Base-by-base conservation (phyloP, 1,140 invertebrate genomes). In the Cepaea nemoralis region DNA sequence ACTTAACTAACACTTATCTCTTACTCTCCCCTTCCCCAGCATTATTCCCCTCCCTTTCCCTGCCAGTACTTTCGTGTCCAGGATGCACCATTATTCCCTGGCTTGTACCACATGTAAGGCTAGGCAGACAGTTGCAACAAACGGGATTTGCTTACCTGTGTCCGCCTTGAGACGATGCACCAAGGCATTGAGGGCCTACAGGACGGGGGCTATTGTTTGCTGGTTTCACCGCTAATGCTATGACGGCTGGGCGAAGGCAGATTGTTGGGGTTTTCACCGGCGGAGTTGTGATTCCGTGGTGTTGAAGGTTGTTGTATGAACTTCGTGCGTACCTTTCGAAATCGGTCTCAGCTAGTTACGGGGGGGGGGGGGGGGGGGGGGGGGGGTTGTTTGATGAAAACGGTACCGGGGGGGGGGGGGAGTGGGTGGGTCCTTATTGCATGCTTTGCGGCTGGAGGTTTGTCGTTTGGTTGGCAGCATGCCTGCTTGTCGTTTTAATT, bases 121-220 rank as follows among this genome's bases (percentile, higher is more conserved):
- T 48, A 74, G 71, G 42, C 37, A 45, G 42, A 48, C 14, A 48
- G 71, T 74, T 48, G 71, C 71, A 74, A 48, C 71, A 74, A 74
- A 27, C 71, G 5, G 1, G 5, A n/a, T 24, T 73, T 45, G 42
- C 71, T 74, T 74, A 74, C 71, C 71, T 74, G 71, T 45, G 42
- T 48, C 71, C 42, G 71, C 42, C 71, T 27, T 45, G 0, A 2
- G 42, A 45, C 42, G 71, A 48, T 74, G 71, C 27, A 22, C 69
- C n/a, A 8, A 70, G 59, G 27, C 59, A 10, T 55, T 31, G 59
- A 63, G 59, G n/a, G 59, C 59, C 59, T 63, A 63, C n/a, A 31
- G n/a, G 16, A 63, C 6, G 63, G 22, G 27, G 71, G 42, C 71
- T 48, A 74, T 74, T 74, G 71, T 74, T 74, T 74, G 71, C 35